Evolutionary conservation across 2,113 vertebrate genomes (phyloP).

Genomic region (Catharus minimus): DNA sequence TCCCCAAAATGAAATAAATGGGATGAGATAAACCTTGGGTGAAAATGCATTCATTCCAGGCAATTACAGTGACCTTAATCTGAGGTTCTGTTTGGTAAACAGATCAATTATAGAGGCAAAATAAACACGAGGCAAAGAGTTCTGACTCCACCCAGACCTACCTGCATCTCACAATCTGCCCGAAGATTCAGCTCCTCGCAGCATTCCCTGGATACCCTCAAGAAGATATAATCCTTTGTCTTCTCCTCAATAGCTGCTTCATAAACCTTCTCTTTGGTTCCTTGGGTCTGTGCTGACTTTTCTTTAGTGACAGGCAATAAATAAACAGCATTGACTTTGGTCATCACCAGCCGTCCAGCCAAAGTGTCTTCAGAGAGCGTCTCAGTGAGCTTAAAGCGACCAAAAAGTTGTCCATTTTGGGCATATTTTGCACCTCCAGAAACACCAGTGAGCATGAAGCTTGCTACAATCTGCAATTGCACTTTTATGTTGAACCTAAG

Average conservation of each 20-base stretch:
- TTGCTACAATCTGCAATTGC: slow-evolving; percentile 94
- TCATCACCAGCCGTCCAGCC: slow-evolving; percentile 97
- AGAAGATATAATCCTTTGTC: slow-evolving; percentile 98
- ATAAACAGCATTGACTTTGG: slow-evolving; percentile 97
- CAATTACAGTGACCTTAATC: background rate
- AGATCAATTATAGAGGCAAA: background rate
- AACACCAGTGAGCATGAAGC: slow-evolving; percentile 98
- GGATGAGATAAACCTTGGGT: background rate
- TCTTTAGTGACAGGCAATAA: slow-evolving; percentile 90
- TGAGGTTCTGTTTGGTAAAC: background rate
- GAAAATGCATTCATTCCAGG: background rate
- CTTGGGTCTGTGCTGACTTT: slow-evolving; percentile 82
- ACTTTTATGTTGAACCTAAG: slow-evolving; percentile 98
- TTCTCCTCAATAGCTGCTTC: slow-evolving; percentile 98
- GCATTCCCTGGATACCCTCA: slow-evolving; percentile 95
- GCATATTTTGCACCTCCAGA: slow-evolving; percentile 97
- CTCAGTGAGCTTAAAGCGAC: slow-evolving; percentile 96
- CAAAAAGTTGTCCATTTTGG: slow-evolving; percentile 96
- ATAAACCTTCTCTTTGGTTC: slow-evolving; percentile 96
- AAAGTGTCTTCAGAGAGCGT: slow-evolving; percentile 98
- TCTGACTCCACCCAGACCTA: slow-evolving; percentile 37
- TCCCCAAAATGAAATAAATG: background rate
- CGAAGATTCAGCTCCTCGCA: slow-evolving; percentile 91
- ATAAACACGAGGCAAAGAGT: background rate
- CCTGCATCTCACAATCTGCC: slow-evolving; percentile 93